Conservation (phyloP, 2,888 invertebrate genomes). For the Conchocele bisecta region DNA sequence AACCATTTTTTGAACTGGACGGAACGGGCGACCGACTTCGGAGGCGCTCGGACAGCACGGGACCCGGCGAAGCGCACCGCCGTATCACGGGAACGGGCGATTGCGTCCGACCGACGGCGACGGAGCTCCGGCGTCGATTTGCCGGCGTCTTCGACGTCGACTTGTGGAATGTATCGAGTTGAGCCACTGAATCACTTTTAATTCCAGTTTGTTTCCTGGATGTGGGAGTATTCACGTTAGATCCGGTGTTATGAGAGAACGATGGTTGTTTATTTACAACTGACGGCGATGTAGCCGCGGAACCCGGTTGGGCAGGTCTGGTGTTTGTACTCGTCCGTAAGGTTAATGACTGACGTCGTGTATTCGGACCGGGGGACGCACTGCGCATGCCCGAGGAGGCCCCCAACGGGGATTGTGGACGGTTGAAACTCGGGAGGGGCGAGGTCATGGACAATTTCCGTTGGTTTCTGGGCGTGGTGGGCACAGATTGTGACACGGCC, state of each 20-base stretch:
- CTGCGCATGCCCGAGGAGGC: conserved; percentile 66
- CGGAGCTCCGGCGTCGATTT: conserved; percentile 12
- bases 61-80: conserved; percentile 62
- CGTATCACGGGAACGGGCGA: conserved; percentile 41
- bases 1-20: conserved; percentile 29
- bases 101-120: conserved; percentile 16
- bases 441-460: conserved; percentile 59
- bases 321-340: conserved; percentile 16
- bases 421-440: conserved; percentile 9
- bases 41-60: conserved; percentile 45
- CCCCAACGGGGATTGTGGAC: background rate
- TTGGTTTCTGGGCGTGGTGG: conserved; percentile 56
- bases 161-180: background rate
- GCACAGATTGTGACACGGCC: conserved; percentile 50
- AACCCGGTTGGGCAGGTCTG: conserved; percentile 44
- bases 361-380: conserved; percentile 64
- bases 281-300: conserved; percentile 42
- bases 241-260: conserved; percentile 14
- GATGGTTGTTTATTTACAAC: conserved; percentile 18
- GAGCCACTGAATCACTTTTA: background rate
- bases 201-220: background rate
- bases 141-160: background rate
- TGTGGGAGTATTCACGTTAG: background rate
- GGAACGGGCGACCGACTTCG: conserved; percentile 65
- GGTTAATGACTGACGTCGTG: conserved; percentile 44